phyloP scores from a whole-genome alignment of 2,113 vertebrate genomes.

The Megalops atlanticus region DNA sequence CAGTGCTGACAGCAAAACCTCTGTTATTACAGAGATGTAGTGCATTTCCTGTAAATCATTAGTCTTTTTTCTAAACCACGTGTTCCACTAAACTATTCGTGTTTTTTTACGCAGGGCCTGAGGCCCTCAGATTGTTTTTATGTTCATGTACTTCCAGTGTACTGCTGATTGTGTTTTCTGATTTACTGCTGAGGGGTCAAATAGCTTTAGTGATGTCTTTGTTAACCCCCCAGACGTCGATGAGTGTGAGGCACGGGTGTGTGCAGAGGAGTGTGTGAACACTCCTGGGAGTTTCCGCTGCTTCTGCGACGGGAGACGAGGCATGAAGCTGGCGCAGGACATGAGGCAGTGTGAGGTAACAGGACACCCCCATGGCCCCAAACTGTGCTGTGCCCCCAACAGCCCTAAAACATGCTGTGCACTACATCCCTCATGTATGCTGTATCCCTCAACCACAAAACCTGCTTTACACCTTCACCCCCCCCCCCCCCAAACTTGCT shows the following conservation, averaged over 20 bases:
- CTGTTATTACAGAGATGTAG: neutral
- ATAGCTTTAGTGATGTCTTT: neutral
- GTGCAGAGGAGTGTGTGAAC: constrained; percentile 88
- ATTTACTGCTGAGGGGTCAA: neutral
- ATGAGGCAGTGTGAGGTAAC: constrained; percentile 89
- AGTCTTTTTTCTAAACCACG: neutral
- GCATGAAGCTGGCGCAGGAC: constrained; percentile 82
- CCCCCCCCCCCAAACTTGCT: no score
- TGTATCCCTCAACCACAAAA: neutral
- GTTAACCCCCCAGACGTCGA: constrained; percentile 78
- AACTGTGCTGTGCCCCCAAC: neutral
- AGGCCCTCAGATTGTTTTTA: neutral
- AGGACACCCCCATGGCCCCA: neutral
- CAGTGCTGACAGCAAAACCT: neutral
- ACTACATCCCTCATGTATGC: neutral
- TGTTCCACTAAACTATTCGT: neutral
- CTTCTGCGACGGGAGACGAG: constrained; percentile 88
- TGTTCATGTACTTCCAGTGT: neutral
- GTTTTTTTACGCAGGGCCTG: no score
- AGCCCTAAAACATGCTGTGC: neutral
- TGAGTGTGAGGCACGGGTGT: constrained; percentile 82
- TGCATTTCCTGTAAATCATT: neutral
- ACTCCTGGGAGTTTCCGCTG: constrained; percentile 86
- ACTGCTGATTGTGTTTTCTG: neutral
- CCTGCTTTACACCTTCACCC: neutral